These are phyloP conservation scores for Cephalotes varians DNA, from an alignment of 2,888 invertebrate species.

Conservation along the genomic window DNA sequence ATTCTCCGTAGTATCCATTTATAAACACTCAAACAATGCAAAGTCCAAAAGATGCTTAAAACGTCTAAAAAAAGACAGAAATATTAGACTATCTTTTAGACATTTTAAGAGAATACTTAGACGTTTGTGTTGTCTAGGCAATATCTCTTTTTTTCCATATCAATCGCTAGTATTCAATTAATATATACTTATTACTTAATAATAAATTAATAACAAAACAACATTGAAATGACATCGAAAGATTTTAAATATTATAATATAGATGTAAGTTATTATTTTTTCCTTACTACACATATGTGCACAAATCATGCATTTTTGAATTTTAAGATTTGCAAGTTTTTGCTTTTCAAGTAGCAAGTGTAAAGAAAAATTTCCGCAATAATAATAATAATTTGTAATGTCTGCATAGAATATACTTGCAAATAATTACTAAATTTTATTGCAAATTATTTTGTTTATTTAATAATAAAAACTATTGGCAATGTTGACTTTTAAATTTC, in stretches of 20 bases:
- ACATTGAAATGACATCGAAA: slow-evolving; percentile 35
- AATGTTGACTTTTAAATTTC: slow-evolving; percentile 16
- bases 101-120: not conserved
- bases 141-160: slow-evolving; percentile 59
- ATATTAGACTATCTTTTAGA: not conserved
- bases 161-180: slow-evolving; percentile 49
- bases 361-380: not conserved
- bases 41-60: not conserved
- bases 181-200: not conserved
- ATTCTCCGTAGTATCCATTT: slow-evolving; percentile 51
- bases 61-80: not conserved
- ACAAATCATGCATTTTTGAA: slow-evolving; percentile 56
- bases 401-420: not conserved
- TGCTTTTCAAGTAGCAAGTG: not conserved
- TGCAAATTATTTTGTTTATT: not conserved
- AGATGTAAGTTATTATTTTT: slow-evolving; percentile 43
- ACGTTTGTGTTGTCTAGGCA: slow-evolving; percentile 13
- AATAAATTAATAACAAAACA: too few relatives aligned
- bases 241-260: slow-evolving; percentile 39
- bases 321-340: slow-evolving; percentile 58
- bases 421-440: not conserved
- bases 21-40: not conserved
- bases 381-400: not conserved
- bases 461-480: not conserved
- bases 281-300: slow-evolving; percentile 61